Percentiles rank a stretch among this genome's conserved stretches.
phyloP scores from a whole-genome alignment of 35 echinoderm and acorn worm genomes.

The Hemicentrotus pulcherrimus region DNA sequence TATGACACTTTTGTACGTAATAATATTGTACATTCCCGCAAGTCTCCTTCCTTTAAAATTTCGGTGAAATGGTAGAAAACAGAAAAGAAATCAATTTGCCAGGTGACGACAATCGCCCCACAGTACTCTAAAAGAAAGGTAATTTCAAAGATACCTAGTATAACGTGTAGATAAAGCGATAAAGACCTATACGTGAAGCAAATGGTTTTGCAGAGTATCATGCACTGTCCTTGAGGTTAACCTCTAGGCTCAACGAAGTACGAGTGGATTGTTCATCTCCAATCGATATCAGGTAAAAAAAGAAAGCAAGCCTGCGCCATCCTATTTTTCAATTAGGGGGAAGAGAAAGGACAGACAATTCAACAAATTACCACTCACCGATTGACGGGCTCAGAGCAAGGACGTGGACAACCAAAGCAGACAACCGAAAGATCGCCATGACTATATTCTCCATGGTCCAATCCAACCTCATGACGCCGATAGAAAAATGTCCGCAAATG shows the following conservation, averaged over 20 bases:
- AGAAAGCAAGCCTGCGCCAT: neutral
- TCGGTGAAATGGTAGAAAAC: neutral
- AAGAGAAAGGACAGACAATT: neutral
- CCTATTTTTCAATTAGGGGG: neutral
- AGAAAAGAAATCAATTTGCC: neutral
- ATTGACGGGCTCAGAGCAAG: conserved; percentile 17
- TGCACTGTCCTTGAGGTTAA: neutral
- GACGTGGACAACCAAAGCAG: neutral
- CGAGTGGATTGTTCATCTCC: neutral
- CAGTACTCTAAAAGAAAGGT: neutral
- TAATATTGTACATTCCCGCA: no score
- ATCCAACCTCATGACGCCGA: neutral
- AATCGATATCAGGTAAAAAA: conserved; percentile 25
- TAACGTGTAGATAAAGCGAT: neutral
- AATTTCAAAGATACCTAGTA: neutral
- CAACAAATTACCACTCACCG: conserved; percentile 25
- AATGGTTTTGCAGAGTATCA: neutral
- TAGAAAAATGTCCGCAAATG: neutral
- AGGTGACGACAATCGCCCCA: neutral
- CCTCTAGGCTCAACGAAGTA: neutral
- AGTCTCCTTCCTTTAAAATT: neutral
- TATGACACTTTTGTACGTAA: no score
- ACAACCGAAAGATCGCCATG: neutral
- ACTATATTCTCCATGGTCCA: neutral
- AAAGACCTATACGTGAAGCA: neutral